phyloP scores from a whole-genome alignment of 2,113 vertebrate species.

The Zapornia atra region DNA sequence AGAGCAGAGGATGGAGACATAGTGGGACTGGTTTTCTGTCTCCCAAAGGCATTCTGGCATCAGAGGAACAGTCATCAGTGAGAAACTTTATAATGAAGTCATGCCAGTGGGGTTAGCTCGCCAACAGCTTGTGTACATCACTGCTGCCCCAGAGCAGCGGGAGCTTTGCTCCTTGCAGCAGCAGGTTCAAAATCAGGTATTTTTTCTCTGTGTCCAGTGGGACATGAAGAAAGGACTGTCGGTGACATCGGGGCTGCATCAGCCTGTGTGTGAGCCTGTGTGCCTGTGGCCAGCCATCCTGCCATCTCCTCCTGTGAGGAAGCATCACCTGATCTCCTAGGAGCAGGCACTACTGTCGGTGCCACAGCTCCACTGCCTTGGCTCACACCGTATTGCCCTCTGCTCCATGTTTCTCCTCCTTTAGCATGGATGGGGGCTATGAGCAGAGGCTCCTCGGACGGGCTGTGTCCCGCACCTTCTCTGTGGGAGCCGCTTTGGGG shows the following conservation, averaged over 20 bases:
- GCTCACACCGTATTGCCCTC: not conserved
- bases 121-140: not conserved
- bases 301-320: not conserved
- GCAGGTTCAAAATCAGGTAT: not conserved
- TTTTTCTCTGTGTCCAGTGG: not conserved
- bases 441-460: not conserved
- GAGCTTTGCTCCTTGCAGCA: conserved; percentile 15
- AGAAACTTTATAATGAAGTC: conserved; percentile 47
- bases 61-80: conserved; percentile 24
- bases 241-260: not conserved
- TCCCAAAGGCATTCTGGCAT: not conserved
- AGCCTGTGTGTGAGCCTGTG: not conserved
- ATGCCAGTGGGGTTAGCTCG: not conserved
- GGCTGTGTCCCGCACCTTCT: not conserved
- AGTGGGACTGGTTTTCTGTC: not conserved
- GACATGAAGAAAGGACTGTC: not conserved
- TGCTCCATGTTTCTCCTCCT: not conserved
- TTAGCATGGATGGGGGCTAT: fast-evolving
- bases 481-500: fast-evolving
- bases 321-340: not conserved
- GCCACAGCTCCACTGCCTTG: not conserved
- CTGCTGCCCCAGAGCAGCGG: not conserved
- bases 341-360: fast-evolving
- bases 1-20: not conserved
- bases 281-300: not conserved